Evolutionary conservation across 2,113 vertebrate genomes (phyloP).

Genomic region (Phainopepla nitens): DNA sequence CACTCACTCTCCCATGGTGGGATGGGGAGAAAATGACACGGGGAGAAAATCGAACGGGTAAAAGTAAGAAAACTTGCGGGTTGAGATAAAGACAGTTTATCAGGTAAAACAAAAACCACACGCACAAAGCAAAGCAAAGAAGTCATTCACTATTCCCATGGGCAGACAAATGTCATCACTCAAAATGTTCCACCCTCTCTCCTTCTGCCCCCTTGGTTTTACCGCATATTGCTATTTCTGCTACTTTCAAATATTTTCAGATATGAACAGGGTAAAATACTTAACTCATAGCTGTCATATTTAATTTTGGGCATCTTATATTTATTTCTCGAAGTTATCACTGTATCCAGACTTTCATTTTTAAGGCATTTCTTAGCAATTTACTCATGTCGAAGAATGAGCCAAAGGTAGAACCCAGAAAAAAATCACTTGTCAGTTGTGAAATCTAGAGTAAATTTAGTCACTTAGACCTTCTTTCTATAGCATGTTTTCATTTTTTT

Average conservation of each 20-base stretch:
- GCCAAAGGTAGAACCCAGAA: not conserved
- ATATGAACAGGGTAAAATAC: not conserved
- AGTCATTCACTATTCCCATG: fast-evolving
- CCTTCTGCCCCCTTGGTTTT: not conserved
- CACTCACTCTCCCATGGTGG: not conserved
- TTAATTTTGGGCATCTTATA: not conserved
- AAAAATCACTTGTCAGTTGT: not conserved
- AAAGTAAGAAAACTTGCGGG: not conserved
- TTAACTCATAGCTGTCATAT: not conserved
- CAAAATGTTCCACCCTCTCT: not conserved
- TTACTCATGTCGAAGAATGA: not conserved
- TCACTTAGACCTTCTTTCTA: not conserved
- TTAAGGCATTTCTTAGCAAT: not conserved
- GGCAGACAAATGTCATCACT: not conserved
- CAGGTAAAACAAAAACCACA: not conserved
- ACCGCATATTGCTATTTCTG: fast-evolving
- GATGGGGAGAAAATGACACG: not conserved
- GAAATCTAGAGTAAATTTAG: not conserved
- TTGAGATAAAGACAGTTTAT: not conserved
- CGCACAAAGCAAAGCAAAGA: not conserved
- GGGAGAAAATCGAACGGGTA: not conserved
- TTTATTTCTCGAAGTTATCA: not conserved
- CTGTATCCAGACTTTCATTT: not conserved
- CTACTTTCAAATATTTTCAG: not conserved
- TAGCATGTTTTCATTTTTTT: not conserved